Conservation (phyloP, 2,888 invertebrate genomes). For the Lasioglossum malachurum region DNA sequence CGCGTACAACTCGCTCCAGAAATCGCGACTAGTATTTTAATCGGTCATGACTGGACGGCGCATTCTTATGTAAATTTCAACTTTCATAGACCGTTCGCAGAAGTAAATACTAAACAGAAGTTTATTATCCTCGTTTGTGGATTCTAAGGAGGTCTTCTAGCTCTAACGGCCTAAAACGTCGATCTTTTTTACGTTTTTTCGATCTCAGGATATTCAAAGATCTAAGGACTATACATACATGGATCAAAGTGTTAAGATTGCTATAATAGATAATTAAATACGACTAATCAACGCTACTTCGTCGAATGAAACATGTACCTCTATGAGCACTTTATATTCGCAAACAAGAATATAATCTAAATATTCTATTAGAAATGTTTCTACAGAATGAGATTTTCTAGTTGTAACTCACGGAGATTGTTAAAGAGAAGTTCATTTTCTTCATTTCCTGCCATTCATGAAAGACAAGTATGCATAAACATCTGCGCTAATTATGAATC, state of each 20-base stretch:
- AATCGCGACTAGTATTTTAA: constrained; percentile 19
- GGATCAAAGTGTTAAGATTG: neutral
- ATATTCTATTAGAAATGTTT: neutral
- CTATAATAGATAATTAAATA: neutral
- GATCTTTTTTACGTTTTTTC: neutral
- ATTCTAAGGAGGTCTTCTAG: neutral
- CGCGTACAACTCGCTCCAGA: constrained; percentile 11
- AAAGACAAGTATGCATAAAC: neutral
- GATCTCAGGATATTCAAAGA: neutral
- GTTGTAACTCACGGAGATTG: neutral
- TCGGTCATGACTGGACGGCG: neutral
- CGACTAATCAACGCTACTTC: neutral
- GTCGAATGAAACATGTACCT: neutral
- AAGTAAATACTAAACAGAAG: neutral
- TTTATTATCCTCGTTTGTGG: neutral
- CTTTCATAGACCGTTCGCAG: constrained; percentile 1
- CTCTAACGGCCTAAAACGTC: neutral
- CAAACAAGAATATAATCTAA: neutral
- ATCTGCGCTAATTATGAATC: neutral
- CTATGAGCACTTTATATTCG: too few relatives aligned
- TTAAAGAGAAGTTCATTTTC: neutral
- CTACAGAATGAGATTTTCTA: too few relatives aligned
- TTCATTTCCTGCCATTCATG: neutral
- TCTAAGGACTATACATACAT: neutral
- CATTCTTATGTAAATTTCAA: constrained; percentile 11